Evolutionary conservation across 23 tunicate species (phyloP).

Genomic region (Corella eumyota): DNA sequence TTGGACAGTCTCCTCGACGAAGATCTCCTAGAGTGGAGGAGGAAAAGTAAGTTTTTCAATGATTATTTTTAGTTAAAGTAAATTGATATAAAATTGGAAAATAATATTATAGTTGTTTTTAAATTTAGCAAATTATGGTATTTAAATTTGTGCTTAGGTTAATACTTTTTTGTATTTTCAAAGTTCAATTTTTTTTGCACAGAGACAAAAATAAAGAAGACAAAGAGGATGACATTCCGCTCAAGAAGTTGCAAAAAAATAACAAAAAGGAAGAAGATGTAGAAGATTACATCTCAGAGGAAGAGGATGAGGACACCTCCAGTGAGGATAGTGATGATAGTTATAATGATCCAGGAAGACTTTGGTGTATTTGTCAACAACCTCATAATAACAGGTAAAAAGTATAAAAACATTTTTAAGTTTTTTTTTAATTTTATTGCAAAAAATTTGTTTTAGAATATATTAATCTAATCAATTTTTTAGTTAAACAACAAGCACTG

Average conservation of each 20-base stretch:
- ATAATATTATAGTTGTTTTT: too few relatives aligned
- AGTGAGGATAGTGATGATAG: constrained; percentile 52
- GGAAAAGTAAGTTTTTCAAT: too few relatives aligned
- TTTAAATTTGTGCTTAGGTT: too few relatives aligned
- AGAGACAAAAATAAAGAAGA: too few relatives aligned
- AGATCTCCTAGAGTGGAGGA: too few relatives aligned
- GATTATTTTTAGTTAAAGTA: too few relatives aligned
- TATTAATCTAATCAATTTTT: background rate
- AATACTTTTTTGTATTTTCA: too few relatives aligned
- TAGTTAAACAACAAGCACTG: background rate
- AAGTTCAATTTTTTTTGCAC: too few relatives aligned
- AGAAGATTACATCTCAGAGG: background rate
- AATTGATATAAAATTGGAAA: too few relatives aligned
- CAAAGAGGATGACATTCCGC: constrained; percentile 35
- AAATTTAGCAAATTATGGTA: too few relatives aligned
- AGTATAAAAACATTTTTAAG: background rate
- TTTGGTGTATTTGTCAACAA: constrained; percentile 77
- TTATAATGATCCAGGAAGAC: constrained; percentile 55
- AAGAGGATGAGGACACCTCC: constrained; percentile 3
- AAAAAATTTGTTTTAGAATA: background rate
- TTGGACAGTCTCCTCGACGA: constrained; percentile 12
- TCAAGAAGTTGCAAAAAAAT: constrained; percentile 9
- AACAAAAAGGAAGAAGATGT: constrained; percentile 8
- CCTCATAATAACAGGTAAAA: constrained; percentile 56
- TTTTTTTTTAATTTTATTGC: background rate